Evolutionary conservation across 2,797 vertebrate genomes (phyloP), one percentile per base, ranked within the genome.

Genomic region (Bucorvus abyssinicus): DNA sequence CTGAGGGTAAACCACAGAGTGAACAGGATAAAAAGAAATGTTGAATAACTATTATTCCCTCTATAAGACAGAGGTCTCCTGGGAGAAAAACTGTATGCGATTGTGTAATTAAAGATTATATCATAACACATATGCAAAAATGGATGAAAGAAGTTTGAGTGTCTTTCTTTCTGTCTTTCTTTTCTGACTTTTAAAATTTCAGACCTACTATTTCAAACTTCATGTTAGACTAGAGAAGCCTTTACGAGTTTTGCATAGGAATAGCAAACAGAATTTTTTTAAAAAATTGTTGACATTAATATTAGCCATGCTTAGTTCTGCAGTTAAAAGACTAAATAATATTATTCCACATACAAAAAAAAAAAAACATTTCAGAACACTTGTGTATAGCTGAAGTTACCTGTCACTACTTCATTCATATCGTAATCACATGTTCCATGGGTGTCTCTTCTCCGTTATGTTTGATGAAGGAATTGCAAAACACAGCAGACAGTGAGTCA

Each of bases 1-100:
- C 75, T 95, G 87, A 84, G 75, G 89, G 67, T 94, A 96, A 97
- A 83, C 59, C 91, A 97, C 97, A 95, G 95, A 97, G 97, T 94
- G 97, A 97, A 96, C 87, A 86, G 56, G 82, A 96, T 95, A 76
- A 94, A 96, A 96, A 90, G 89, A 94, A 86, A 79, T 56, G 52
- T 44, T 78, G 79, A 57, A 42, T 90, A 91, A 63, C 63, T 73
- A 45, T 61, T 80, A 68, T 83, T 92, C 77, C 63, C 21, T 78
- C 29, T 78, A 15, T 47, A 83, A 92, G 53, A 23, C 76, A 93
- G 64, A 91, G 84, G 34, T 92, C 23, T 95, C 34, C 80, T 47
- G 27, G 45, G 94, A 81, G 34, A 81, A 92, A 96, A 94, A 56
- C 50, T 81, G 3, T 59, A 30, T 87, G 30, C 30, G 68, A 55